Evolutionary conservation across 1,140 invertebrate genomes (phyloP).

Genomic region (Habropoda laboriosa): DNA sequence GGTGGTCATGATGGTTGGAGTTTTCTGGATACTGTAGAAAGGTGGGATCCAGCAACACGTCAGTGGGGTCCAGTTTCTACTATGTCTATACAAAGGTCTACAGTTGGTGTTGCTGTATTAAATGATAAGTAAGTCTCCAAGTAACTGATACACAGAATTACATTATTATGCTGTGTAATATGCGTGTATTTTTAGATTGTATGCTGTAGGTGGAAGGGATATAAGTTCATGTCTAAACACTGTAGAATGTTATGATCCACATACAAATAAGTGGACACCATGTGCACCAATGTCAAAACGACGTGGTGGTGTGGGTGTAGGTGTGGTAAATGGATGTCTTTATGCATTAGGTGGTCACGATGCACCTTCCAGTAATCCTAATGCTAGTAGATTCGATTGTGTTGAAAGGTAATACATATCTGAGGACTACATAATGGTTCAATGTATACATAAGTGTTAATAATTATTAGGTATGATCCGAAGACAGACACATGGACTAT

Average conservation of each 20-base stretch:
- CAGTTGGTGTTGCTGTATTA: slow-evolving; percentile 94
- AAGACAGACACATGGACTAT: slow-evolving; percentile 94
- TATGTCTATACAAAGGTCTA: slow-evolving; percentile 93
- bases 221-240: slow-evolving; percentile 94
- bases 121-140: slow-evolving; percentile 85
- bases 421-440: background rate
- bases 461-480: slow-evolving; percentile 85
- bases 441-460: slow-evolving; percentile 3
- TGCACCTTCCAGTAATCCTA: slow-evolving; percentile 91
- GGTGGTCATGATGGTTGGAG: slow-evolving; percentile 98
- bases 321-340: slow-evolving; percentile 90
- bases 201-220: slow-evolving; percentile 96
- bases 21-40: slow-evolving; percentile 95
- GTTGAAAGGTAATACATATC: slow-evolving; percentile 91
- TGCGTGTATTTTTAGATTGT: slow-evolving; percentile 84
- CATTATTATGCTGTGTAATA: slow-evolving; percentile 5
- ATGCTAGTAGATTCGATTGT: slow-evolving; percentile 91
- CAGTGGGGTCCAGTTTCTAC: slow-evolving; percentile 94
- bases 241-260: slow-evolving; percentile 96
- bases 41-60: slow-evolving; percentile 92
- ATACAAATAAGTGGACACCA: slow-evolving; percentile 93
- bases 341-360: slow-evolving; percentile 95
- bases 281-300: slow-evolving; percentile 94
- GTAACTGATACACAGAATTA: background rate
- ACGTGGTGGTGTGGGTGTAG: slow-evolving; percentile 94